These are phyloP conservation scores for Ictalurus furcatus DNA, from an alignment of 2,113 vertebrate species.

Conservation along the genomic window DNA sequence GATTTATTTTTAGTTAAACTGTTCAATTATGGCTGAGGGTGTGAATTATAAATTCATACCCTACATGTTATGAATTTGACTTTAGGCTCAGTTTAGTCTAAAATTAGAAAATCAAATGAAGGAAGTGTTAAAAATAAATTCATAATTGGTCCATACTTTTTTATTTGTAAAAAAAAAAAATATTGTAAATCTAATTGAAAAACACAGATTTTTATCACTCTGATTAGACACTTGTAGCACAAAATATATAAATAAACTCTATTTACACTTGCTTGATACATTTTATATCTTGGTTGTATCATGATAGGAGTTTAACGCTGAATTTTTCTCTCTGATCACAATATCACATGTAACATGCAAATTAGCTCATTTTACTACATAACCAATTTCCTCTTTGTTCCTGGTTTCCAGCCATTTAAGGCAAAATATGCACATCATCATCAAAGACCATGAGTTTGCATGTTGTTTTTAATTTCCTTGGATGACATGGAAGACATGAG, in stretches of 20 bases:
- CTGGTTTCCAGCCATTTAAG: neutral
- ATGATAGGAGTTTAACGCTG: neutral
- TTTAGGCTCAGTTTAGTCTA: neutral
- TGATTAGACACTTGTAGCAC: neutral
- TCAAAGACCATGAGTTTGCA: neutral
- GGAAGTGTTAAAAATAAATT: neutral
- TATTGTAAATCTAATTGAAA: no score
- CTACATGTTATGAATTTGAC: neutral
- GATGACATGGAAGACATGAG: neutral
- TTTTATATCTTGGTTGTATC: neutral
- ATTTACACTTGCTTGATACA: neutral
- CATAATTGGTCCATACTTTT: neutral
- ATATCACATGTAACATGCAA: neutral
- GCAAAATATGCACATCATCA: neutral
- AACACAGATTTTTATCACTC: neutral
- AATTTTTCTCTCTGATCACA: neutral
- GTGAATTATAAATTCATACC: neutral
- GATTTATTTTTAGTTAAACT: neutral
- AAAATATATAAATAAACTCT: neutral
- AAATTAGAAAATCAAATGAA: neutral
- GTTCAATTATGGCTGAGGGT: neutral
- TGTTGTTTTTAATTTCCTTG: neutral
- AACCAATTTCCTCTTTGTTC: neutral
- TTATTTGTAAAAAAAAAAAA: neutral
- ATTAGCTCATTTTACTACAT: neutral